Conservation (phyloP, 1,140 invertebrate species). For the Microplitis mediator region DNA sequence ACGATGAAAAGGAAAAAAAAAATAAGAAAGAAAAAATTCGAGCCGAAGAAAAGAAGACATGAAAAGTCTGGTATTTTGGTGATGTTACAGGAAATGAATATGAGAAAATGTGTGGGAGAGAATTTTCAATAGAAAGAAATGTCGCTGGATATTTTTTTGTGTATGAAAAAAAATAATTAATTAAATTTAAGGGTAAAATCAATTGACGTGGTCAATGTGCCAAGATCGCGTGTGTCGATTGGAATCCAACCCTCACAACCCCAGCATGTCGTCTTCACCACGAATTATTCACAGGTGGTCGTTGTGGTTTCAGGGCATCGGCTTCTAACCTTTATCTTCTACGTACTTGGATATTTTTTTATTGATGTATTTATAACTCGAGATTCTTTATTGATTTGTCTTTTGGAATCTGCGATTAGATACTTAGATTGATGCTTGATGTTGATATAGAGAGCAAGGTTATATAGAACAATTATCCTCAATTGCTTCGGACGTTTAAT, state of each 20-base stretch:
- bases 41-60: no score
- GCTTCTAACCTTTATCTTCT: neutral
- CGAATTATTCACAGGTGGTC: conserved; percentile 14
- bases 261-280: conserved; percentile 26
- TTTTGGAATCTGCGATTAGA: no score
- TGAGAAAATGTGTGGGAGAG: no score
- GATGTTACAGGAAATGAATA: no score
- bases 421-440: no score
- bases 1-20: no score
- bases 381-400: no score
- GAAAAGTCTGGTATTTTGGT: no score
- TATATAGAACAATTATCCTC: no score
- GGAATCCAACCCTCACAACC: conserved; percentile 25
- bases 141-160: neutral
- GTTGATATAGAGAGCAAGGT: no score
- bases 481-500: no score
- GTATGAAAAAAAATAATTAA: conserved; percentile 6
- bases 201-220: conserved; percentile 32
- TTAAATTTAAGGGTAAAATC: neutral
- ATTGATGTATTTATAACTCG: neutral
- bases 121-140: neutral
- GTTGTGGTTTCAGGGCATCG: conserved; percentile 2
- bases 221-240: conserved; percentile 39
- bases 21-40: no score
- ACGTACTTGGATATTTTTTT: neutral